A percentile compares a stretch with the other conserved stretches of the same genome.
These are phyloP conservation scores for Drosophila lacteicornis DNA, from an alignment of 1,140 invertebrate genomes.

Conservation along the genomic window DNA sequence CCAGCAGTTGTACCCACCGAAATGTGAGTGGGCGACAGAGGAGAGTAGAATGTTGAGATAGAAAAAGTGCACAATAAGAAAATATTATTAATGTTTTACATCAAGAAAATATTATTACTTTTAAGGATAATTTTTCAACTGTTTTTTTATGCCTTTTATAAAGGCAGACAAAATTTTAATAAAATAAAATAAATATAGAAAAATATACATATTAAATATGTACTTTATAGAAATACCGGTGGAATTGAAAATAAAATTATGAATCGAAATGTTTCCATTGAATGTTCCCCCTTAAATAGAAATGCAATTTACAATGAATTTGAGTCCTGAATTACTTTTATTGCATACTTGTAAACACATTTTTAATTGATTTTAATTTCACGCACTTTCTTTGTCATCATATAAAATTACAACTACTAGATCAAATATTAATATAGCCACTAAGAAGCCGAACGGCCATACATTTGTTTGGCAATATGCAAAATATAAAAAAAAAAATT, in stretches of 20 bases:
- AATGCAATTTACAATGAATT: background rate
- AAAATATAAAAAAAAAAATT: too few relatives aligned
- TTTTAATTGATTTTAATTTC: background rate
- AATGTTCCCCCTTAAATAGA: background rate
- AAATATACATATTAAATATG: too few relatives aligned
- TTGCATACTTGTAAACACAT: background rate
- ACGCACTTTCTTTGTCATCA: too few relatives aligned
- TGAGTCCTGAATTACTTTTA: background rate
- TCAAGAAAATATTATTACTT: background rate
- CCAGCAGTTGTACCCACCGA: constrained; percentile 20
- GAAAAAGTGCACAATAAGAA: background rate
- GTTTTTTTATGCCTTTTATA: background rate
- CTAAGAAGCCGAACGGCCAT: too few relatives aligned
- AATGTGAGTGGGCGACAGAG: constrained; percentile 24
- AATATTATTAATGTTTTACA: background rate
- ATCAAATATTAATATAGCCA: too few relatives aligned
- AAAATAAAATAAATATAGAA: too few relatives aligned
- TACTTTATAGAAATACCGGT: too few relatives aligned
- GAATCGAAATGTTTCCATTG: too few relatives aligned
- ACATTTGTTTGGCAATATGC: too few relatives aligned
- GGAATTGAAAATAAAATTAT: too few relatives aligned
- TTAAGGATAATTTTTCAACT: background rate
- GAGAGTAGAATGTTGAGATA: background rate
- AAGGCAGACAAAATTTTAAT: too few relatives aligned
- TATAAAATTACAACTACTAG: too few relatives aligned